phyloP scores from a whole-genome alignment of 2,797 vertebrate species.

The Aythya fuligula region DNA sequence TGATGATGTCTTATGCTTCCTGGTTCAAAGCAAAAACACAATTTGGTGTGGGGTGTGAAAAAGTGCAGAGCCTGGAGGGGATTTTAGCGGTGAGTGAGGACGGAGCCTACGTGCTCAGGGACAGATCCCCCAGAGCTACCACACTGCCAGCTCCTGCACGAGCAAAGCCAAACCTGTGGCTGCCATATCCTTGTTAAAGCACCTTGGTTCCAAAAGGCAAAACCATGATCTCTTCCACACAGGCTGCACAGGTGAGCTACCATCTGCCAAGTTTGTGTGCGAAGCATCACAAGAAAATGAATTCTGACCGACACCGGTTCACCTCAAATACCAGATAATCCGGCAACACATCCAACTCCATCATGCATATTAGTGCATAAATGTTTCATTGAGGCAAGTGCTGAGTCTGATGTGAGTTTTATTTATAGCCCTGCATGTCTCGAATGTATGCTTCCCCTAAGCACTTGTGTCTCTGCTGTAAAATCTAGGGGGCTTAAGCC shows the following conservation, averaged over 20 bases:
- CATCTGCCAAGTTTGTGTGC: background rate
- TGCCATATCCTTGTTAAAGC: background rate
- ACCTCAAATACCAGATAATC: conserved; percentile 28
- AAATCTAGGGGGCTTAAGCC: background rate
- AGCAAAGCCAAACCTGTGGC: accelerated
- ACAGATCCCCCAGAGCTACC: background rate
- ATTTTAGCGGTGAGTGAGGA: background rate
- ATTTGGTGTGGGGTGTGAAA: background rate
- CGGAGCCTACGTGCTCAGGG: background rate
- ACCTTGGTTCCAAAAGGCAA: background rate
- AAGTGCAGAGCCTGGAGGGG: background rate
- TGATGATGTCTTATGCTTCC: background rate
- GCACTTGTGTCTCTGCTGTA: background rate
- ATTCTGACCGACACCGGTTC: conserved; percentile 20
- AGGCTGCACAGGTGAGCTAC: background rate
- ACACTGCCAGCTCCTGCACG: background rate
- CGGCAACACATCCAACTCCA: conserved; percentile 56
- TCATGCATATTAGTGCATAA: conserved; percentile 46
- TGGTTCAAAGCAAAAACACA: background rate
- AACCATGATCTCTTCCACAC: background rate
- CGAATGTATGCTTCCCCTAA: background rate
- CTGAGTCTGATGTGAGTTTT: conserved; percentile 57
- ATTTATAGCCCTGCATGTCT: conserved; percentile 57
- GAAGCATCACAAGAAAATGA: conserved; percentile 14
- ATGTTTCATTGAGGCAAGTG: conserved; percentile 61